Percentiles rank a stretch among this genome's conserved stretches.
Conservation (phyloP, 2,888 invertebrate genomes). For the Scrobipalpa atriplicella region DNA sequence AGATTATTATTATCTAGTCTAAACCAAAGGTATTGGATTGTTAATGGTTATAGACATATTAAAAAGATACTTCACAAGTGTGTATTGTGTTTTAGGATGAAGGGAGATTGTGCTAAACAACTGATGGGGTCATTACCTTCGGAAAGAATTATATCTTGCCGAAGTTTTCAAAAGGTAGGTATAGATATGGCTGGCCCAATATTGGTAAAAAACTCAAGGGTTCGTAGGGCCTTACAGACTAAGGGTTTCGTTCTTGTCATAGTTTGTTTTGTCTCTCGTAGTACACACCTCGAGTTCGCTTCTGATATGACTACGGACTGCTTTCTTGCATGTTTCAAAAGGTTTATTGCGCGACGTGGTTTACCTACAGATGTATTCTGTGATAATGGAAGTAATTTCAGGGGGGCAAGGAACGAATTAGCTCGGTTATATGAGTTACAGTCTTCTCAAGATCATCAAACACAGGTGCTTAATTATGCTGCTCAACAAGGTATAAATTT, state of each 20-base stretch:
- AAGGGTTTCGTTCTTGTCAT: conserved; percentile 27
- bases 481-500: conserved; percentile 27
- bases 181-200: conserved; percentile 15
- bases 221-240: background rate
- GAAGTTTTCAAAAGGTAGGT: background rate
- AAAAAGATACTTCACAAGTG: conserved; percentile 28
- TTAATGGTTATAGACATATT: conserved; percentile 11
- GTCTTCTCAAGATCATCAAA: background rate
- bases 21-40: conserved; percentile 30
- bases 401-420: conserved; percentile 28
- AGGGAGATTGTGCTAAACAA: background rate
- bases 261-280: conserved; percentile 28
- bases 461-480: background rate
- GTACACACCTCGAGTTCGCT: conserved; percentile 25
- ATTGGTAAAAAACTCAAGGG: background rate
- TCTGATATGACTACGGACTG: conserved; percentile 28
- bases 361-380: conserved; percentile 22
- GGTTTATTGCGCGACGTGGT: conserved; percentile 27
- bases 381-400: conserved; percentile 28
- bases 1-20: conserved; percentile 27
- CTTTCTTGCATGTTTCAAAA: conserved; percentile 25
- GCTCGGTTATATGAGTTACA: conserved; percentile 19
- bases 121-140: background rate
- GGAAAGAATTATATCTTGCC: background rate
- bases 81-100: conserved; percentile 27